Percentiles rank a stretch among this genome's conserved stretches.
Evolutionary conservation across 2,113 vertebrate genomes (phyloP).

Genomic region (Trichechus manatus): DNA sequence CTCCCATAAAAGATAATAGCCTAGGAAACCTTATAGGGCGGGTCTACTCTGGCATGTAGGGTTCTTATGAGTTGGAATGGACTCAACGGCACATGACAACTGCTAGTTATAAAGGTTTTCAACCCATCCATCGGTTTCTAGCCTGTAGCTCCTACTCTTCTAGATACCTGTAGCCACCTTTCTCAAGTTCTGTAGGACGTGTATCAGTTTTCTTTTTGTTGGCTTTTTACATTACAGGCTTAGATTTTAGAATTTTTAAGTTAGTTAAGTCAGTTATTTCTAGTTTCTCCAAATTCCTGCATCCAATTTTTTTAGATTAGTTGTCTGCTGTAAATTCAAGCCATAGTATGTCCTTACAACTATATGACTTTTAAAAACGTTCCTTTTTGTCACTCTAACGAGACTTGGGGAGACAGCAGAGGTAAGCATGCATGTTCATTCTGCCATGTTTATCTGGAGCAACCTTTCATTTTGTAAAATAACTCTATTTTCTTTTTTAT

Average conservation of each 20-base stretch:
- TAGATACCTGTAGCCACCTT: background rate
- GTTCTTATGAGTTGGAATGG: background rate
- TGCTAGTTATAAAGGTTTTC: background rate
- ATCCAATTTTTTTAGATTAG: slow-evolving; percentile 8
- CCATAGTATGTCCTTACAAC: background rate
- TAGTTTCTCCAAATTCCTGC: slow-evolving; percentile 8
- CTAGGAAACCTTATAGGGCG: too few relatives aligned
- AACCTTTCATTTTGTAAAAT: background rate
- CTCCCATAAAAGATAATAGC: too few relatives aligned
- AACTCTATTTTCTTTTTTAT: background rate
- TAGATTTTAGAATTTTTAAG: slow-evolving; percentile 28
- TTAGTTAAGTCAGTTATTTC: background rate
- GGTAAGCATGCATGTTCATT: background rate
- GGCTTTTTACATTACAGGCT: background rate
- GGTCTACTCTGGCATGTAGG: too few relatives aligned
- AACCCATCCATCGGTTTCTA: background rate
- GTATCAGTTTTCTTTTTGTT: background rate
- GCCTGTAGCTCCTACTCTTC: background rate
- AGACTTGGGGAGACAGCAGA: background rate
- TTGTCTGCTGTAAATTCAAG: background rate
- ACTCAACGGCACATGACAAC: background rate
- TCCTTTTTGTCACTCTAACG: background rate
- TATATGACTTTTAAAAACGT: background rate
- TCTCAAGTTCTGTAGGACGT: background rate
- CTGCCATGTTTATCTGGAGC: background rate